Evolutionary conservation across 2,113 vertebrate species (phyloP).

Genomic region (Rhizomys pruinosus): DNA sequence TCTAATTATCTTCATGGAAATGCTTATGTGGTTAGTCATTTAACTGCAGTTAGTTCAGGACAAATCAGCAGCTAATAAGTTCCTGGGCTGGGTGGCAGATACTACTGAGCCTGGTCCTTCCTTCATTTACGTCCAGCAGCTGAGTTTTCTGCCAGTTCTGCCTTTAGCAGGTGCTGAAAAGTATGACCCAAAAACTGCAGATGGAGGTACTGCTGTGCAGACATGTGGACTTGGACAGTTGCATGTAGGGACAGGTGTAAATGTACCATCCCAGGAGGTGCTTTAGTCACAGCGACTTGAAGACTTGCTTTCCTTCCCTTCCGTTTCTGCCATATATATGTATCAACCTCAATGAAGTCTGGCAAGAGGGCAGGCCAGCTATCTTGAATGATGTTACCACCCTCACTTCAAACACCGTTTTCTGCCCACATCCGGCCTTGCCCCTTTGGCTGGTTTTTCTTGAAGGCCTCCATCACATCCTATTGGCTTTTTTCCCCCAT

Average conservation of each 20-base stretch:
- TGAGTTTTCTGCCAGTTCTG: background rate
- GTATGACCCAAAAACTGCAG: background rate
- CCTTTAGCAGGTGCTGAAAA: background rate
- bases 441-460: too few relatives aligned
- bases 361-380: too few relatives aligned
- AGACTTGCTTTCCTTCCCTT: background rate
- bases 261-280: background rate
- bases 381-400: too few relatives aligned
- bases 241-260: background rate
- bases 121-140: background rate
- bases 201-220: background rate
- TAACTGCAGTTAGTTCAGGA: background rate
- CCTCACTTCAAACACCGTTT: background rate
- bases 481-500: background rate
- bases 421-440: background rate
- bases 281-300: background rate
- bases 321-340: fast-evolving
- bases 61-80: background rate
- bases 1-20: slow-evolving; percentile 47
- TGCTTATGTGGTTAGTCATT: background rate
- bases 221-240: background rate
- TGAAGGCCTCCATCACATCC: background rate
- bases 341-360: too few relatives aligned
- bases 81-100: background rate
- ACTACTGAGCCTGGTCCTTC: background rate